Evolutionary conservation across 2,797 vertebrate genomes (phyloP).

Genomic region (Euthynnus affinis): DNA sequence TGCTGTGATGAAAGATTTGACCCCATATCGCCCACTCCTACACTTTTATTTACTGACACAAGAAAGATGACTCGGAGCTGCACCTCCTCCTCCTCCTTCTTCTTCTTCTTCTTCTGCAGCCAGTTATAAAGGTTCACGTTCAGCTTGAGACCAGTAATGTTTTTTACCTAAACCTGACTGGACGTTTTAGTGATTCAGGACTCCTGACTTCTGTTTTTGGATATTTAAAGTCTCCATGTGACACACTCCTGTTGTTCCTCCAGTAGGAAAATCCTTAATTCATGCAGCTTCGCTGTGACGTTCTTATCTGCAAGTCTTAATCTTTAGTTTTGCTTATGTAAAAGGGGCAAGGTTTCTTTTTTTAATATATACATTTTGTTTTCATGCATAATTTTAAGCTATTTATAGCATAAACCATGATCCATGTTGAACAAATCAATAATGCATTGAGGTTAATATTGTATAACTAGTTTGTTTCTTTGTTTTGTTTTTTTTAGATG

Average conservation of each 20-base stretch:
- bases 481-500: slow-evolving; percentile 70
- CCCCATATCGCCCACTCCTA: not conserved
- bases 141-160: slow-evolving; percentile 14
- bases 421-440: slow-evolving; percentile 81
- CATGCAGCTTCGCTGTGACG: slow-evolving; percentile 64
- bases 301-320: slow-evolving; percentile 74
- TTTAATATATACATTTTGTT: slow-evolving; percentile 59
- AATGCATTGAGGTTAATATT: slow-evolving; percentile 76
- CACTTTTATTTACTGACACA: slow-evolving; percentile 21
- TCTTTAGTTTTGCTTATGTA: slow-evolving; percentile 69
- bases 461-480: slow-evolving; percentile 68
- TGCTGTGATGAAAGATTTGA: slow-evolving; percentile 2
- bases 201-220: slow-evolving; percentile 6
- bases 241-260: slow-evolving; percentile 42
- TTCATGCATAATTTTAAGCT: slow-evolving; percentile 79
- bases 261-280: slow-evolving; percentile 30
- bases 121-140: not conserved
- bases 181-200: slow-evolving; percentile 3
- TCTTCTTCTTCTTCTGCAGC: not conserved
- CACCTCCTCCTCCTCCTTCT: not conserved
- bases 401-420: slow-evolving; percentile 76
- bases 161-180: not conserved
- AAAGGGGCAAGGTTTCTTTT: slow-evolving; percentile 71
- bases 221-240: not conserved
- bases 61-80: not conserved